phyloP scores from a whole-genome alignment of 2,113 vertebrate genomes.

The Otolemur garnettii region DNA sequence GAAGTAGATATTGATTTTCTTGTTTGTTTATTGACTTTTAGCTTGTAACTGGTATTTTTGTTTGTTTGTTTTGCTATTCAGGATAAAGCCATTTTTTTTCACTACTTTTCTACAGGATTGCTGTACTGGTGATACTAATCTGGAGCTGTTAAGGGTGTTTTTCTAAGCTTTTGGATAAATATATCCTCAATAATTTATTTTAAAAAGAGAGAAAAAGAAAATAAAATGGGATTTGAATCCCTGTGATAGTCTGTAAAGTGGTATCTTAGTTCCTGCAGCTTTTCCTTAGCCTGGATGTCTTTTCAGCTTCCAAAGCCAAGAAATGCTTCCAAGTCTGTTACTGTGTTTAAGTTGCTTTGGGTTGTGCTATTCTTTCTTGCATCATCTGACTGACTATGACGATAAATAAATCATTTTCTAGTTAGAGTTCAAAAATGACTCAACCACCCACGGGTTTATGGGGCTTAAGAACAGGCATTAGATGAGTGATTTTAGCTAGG shows the following conservation, averaged over 20 bases:
- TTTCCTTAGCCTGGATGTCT: not conserved
- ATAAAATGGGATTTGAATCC: not conserved
- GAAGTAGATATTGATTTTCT: not conserved
- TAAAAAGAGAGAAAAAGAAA: not conserved
- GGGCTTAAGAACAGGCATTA: not conserved
- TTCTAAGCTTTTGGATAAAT: not conserved
- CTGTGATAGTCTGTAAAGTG: not conserved
- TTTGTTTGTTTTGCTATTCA: not conserved
- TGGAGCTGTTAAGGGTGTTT: not conserved
- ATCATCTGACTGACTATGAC: conserved; percentile 23
- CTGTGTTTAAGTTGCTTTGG: not conserved
- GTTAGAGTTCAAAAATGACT: not conserved
- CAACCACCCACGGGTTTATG: not conserved
- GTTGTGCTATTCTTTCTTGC: not conserved
- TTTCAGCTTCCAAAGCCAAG: not conserved
- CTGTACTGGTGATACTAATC: not conserved
- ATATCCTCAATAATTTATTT: not conserved
- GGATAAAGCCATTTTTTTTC: not conserved
- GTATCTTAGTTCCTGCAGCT: not conserved
- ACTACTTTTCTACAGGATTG: not conserved
- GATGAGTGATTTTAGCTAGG: not conserved
- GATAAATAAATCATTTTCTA: not conserved
- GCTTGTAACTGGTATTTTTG: not conserved
- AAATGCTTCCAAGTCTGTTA: not conserved
- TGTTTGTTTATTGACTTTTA: not conserved